Conservation (phyloP, 1,140 invertebrate species). For the Drosophila ananassae region DNA sequence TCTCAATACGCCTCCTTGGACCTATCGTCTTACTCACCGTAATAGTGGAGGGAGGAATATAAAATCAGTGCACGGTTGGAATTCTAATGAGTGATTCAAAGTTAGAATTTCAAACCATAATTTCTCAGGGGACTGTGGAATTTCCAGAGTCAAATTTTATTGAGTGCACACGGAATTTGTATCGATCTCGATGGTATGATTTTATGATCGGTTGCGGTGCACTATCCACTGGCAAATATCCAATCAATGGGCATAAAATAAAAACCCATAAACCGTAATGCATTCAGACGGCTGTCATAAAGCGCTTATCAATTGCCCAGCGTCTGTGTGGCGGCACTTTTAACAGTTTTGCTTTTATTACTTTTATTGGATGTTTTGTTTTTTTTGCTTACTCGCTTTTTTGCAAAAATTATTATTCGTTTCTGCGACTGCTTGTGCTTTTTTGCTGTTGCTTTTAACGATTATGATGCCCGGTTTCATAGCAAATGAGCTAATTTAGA, state of each 20-base stretch:
- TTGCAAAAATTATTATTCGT: constrained; percentile 54
- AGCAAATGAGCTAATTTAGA: constrained; percentile 77
- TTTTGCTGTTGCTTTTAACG: constrained; percentile 50
- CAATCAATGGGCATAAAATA: constrained; percentile 41
- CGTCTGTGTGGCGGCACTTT: constrained; percentile 47
- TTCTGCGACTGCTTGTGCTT: constrained; percentile 28
- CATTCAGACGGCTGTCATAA: constrained; percentile 46
- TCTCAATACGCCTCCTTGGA: constrained; percentile 24
- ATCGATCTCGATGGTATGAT: constrained; percentile 12
- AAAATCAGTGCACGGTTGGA: constrained; percentile 4
- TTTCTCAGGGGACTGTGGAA: constrained; percentile 1
- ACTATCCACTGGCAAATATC: constrained; percentile 9
- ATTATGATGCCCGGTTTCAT: constrained; percentile 68
- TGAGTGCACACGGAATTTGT: constrained; percentile 35
- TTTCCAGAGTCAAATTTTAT: constrained; percentile 27
- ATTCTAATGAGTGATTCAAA: constrained; percentile 26
- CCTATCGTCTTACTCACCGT: not conserved
- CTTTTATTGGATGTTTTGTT: constrained; percentile 33
- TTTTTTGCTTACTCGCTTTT: constrained; percentile 9
- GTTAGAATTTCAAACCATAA: not conserved
- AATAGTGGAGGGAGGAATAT: not conserved
- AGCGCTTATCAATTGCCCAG: constrained; percentile 51
- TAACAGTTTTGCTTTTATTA: constrained; percentile 56
- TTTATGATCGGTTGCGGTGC: constrained; percentile 25
- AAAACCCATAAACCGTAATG: constrained; percentile 52